Evolutionary conservation across 2,888 invertebrate genomes (phyloP).

Genomic region (Muscina levida): DNA sequence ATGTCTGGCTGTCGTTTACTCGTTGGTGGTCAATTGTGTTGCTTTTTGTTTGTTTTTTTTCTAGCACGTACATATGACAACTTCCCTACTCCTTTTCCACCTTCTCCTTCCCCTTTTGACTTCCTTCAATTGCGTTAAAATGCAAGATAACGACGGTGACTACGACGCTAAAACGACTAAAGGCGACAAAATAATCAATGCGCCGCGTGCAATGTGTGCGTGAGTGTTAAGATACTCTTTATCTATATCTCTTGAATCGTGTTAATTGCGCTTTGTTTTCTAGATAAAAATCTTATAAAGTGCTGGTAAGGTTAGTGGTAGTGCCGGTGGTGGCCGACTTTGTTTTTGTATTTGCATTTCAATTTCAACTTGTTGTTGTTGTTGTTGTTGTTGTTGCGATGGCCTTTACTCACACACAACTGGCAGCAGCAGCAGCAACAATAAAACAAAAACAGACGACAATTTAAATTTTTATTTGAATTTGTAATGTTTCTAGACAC

Average conservation of each 20-base stretch:
- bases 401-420: conserved; percentile 1
- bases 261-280: conserved; percentile 51
- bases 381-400: neutral
- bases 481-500: conserved; percentile 3
- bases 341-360: conserved; percentile 8
- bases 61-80: neutral
- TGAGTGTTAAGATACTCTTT: neutral
- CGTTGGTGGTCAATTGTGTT: conserved; percentile 7
- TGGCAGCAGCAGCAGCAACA: too few species aligned
- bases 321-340: neutral
- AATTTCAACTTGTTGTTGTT: neutral
- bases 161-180: neutral
- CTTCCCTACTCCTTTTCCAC: too few species aligned
- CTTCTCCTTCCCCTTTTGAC: too few species aligned
- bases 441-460: too few species aligned
- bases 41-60: neutral
- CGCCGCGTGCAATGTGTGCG: conserved; percentile 42
- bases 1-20: neutral
- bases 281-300: conserved; percentile 28
- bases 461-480: neutral
- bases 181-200: conserved; percentile 31
- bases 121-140: too few species aligned
- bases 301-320: neutral
- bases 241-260: conserved; percentile 49
- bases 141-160: neutral